Evolutionary conservation across 2,888 invertebrate genomes (phyloP), one percentile per base, ranked within the genome.

Genomic region (Drosophila hamatofila): DNA sequence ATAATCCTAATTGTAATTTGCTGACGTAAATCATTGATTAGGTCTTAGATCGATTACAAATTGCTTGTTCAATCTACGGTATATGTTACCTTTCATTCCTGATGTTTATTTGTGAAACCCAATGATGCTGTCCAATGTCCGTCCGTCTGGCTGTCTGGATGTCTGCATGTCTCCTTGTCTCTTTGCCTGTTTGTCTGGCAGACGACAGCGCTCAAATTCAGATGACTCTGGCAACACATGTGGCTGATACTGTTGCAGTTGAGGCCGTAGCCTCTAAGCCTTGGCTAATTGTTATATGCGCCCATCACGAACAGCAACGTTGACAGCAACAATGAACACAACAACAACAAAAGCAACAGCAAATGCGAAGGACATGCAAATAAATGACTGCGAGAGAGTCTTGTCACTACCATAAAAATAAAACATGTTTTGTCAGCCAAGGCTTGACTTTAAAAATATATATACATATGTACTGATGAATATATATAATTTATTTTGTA

Each of bases 221-320:
- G 54, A 8, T 56, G 56, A 48, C 63, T 33, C 25, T 64, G 87
- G 84, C 71, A 76, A 81, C 89, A 90, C 71, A 78, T 90, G 91
- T 78, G 71, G 21, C 62, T 89, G 89, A 89, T 89, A 79, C 76
- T 81, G 57, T 11, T 64, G 58, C 72, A 57, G 30, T 49, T 51
- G 48, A 52, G 56, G 64, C 56, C 61, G 58, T 70, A 64, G 56
- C 71, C 78, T 74, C 81, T 71, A 83, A 77, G 75, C 74, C 55
- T 21, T 73, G 88, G 75, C 88, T 89, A 89, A 89, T 89, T 89
- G 83, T 89, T 85, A 75, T 88, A 77, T 76, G 68, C 79, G 77
- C 72, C 74, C 70, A 71, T 76, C 74, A 67, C 76, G 48, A 62
- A 62, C 72, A 71, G 57, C 68, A 72, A 44, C 64, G 67, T 64